Base-by-base conservation (phyloP, 2,888 invertebrate species). In the Auanema sp. region DNA sequence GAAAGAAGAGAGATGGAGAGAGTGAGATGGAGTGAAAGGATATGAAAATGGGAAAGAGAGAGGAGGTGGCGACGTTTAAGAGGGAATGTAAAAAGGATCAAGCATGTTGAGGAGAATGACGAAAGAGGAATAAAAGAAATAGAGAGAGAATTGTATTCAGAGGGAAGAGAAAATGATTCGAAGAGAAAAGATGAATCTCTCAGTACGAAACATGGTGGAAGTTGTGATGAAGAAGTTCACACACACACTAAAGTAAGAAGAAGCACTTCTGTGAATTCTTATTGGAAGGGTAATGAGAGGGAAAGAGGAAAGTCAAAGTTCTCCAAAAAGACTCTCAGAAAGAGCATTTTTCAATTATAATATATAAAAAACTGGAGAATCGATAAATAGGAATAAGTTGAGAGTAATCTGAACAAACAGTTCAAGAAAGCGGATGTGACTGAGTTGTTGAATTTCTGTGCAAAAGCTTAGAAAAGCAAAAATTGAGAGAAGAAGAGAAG, bases 81-180 rank as follows among this genome's bases (percentile, higher is more conserved):
- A 58, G 58, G 60, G 49, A 60, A 33, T 25, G 58, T 44, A 25
- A 40, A 61, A 57, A 21, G 42, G 49, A 24, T 52, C 51, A 53
- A 60, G 55, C 43, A 47, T 60, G 44, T 58, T 61, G 56, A 58
- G 60, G 42, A 58, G 52, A 60, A n/a, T n/a, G n/a, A n/a, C n/a
- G 51, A 43, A 52, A 60, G 50, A 43, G 25, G 49, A 25, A 21
- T 41, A 54, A 41, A 58, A 52, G 18, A 55, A 18, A 49, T 53
- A 68, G 57, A 55, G 62, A 60, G 63, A 65, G 59, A 60, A 56
- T 58, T 54, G 55, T 60, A 60, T 55, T 60, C 53, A 51, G 60
- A 51, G 55, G 60, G 54, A 55, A 62, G 42, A 44, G 44, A 49
- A 58, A 53, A 57, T n/a, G 54, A 47, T 50, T 53, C 52, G 21